Conservation (phyloP, 2,888 invertebrate genomes). For the Rapana venosa region DNA sequence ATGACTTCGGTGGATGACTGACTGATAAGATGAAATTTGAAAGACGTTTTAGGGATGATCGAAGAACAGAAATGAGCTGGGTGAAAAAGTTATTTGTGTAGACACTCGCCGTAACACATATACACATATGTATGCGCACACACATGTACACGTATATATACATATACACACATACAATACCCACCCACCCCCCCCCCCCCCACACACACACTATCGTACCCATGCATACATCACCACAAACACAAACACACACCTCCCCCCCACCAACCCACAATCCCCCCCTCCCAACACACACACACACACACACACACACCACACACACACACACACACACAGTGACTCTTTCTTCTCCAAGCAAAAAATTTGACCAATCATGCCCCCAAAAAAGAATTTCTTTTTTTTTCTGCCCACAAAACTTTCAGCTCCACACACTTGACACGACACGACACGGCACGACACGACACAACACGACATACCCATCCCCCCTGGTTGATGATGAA, state of each 20-base stretch:
- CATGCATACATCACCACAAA: neutral
- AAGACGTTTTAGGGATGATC: too few relatives aligned
- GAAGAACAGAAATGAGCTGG: too few relatives aligned
- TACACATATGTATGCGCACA: neutral
- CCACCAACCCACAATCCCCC: neutral
- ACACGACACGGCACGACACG: too few relatives aligned
- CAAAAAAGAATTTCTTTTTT: too few relatives aligned
- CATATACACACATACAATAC: neutral
- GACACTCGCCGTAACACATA: neutral
- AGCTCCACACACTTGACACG: too few relatives aligned
- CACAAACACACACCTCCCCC: neutral
- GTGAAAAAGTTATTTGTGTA: too few relatives aligned
- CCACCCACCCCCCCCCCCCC: neutral
- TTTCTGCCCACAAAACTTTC: too few relatives aligned
- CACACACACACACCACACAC: neutral
- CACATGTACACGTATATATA: neutral
- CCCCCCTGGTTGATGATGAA: constrained; percentile 70
- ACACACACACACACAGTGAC: neutral
- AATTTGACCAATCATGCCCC: too few relatives aligned
- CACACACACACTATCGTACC: neutral
- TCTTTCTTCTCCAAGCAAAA: neutral
- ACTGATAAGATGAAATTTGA: too few relatives aligned
- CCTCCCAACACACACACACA: neutral
- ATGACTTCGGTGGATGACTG: neutral
- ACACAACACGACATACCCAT: constrained; percentile 59